These are phyloP conservation scores for Rhopalosiphum nymphaeae DNA, from an alignment of 2,888 invertebrate genomes.

Conservation along the genomic window DNA sequence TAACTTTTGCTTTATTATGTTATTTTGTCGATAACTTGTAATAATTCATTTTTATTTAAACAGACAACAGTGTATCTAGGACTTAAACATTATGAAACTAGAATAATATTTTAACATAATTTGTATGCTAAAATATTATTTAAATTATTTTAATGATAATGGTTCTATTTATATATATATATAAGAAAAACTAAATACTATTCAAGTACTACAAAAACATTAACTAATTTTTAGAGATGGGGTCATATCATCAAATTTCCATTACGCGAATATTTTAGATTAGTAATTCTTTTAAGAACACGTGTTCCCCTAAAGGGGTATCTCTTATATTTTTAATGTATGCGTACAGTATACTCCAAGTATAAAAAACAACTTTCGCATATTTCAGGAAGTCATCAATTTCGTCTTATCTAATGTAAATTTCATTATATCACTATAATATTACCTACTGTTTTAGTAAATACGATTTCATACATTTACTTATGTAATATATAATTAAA, in stretches of 20 bases:
- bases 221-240: not conserved
- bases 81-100: not conserved
- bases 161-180: not conserved
- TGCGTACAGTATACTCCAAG: not conserved
- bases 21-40: not conserved
- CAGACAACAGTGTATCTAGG: not conserved
- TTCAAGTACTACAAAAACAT: not conserved
- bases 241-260: not conserved
- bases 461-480: not conserved
- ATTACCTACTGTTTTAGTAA: not conserved
- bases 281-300: not conserved
- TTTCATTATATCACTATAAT: slow-evolving; percentile 13
- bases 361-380: slow-evolving; percentile 18
- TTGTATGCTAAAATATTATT: not conserved
- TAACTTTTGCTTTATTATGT: not conserved
- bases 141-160: not conserved
- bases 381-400: slow-evolving; percentile 34
- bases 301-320: not conserved
- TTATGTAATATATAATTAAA: not conserved
- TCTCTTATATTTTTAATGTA: not conserved
- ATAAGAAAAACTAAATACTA: not conserved
- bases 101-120: not conserved
- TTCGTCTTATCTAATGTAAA: slow-evolving; percentile 1
- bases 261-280: not conserved
- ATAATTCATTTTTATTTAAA: no score